Base-by-base conservation (phyloP, 2,888 invertebrate genomes). In the Limnephilus lunatus region DNA sequence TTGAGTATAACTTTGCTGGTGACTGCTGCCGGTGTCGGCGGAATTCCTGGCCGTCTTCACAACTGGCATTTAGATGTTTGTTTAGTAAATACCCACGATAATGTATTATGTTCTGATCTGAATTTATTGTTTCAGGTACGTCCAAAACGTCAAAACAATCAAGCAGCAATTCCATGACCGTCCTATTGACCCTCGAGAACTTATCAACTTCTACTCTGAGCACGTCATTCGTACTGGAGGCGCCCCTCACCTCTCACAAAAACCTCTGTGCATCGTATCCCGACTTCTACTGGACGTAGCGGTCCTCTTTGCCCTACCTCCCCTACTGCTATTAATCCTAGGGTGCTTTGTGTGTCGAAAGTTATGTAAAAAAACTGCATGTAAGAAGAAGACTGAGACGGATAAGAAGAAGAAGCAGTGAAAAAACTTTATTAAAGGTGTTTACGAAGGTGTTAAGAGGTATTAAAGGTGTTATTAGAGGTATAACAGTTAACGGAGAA, bases 171-270 rank as follows among this genome's bases (percentile, higher is more conserved):
- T 80, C 44, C 91, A 89, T 12, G 93, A 93, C 48, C 90, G 93
- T n/a, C 93, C 93, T 7, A 91, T 93, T 48, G 83, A 80, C 32
- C 93, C 93, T 12, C 89, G 91, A 80, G 92, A 93, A 25, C 30
- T 89, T 19, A 81, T 93, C 25, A 85, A 85, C 14, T 93, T 85
- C 85, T 89, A 93, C 53, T 86, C 91, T 25, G 92, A 93, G 53
- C 93, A 93, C 35, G 91, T 91, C 25, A 90, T 93, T 14, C 48
- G 93, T 15, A 92, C 93, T 12, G 91, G 92, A 9, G 93, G 93
- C 25, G 93, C 93, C 7, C 48, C 89, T 30, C 93, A 93, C 88
- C 89, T 93, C n/a, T 83, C 92, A 15, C 86, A 91, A 3, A 92
- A 93, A n/a, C 39, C 30, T 19, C 68, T 93, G 30, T 85, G 81